Evolutionary conservation across 2,888 invertebrate genomes (phyloP).

Genomic region (Limulus polyphemus): DNA sequence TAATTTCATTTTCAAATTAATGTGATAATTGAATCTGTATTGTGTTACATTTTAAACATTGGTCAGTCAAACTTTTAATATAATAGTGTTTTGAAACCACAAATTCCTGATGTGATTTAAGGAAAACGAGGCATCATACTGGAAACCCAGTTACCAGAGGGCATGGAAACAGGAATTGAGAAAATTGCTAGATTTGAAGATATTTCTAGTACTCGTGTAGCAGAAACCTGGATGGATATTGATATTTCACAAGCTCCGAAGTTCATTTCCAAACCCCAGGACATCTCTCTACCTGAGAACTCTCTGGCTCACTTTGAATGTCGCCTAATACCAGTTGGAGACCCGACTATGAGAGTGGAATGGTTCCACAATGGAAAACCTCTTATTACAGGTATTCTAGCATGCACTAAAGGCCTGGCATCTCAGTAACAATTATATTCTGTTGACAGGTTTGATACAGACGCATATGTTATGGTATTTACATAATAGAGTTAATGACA

Average conservation of each 20-base stretch:
- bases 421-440: conserved; percentile 31
- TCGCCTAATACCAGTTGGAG: conserved; percentile 85
- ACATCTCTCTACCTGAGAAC: conserved; percentile 54
- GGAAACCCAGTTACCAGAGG: conserved; percentile 80
- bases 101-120: conserved; percentile 10
- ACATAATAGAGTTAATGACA: conserved; percentile 41
- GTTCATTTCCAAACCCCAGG: conserved; percentile 73
- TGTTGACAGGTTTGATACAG: conserved; percentile 95
- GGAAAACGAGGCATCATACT: conserved; percentile 73
- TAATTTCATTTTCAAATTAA: too few species aligned
- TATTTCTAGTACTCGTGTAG: conserved; percentile 35
- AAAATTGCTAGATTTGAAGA: conserved; percentile 86
- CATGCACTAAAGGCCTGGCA: conserved; percentile 5
- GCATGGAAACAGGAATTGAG: conserved; percentile 85
- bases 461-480: conserved; percentile 83
- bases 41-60: too few species aligned
- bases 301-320: conserved; percentile 70
- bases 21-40: too few species aligned
- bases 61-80: too few species aligned
- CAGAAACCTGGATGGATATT: conserved; percentile 42
- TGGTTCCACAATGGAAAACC: conserved; percentile 37
- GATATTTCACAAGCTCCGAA: conserved; percentile 74
- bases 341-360: conserved; percentile 54
- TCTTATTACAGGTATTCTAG: conserved; percentile 35
- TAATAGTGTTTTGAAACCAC: too few species aligned